Evolutionary conservation across 2,888 invertebrate genomes (phyloP).

Genomic region (Conistra vaccinii): DNA sequence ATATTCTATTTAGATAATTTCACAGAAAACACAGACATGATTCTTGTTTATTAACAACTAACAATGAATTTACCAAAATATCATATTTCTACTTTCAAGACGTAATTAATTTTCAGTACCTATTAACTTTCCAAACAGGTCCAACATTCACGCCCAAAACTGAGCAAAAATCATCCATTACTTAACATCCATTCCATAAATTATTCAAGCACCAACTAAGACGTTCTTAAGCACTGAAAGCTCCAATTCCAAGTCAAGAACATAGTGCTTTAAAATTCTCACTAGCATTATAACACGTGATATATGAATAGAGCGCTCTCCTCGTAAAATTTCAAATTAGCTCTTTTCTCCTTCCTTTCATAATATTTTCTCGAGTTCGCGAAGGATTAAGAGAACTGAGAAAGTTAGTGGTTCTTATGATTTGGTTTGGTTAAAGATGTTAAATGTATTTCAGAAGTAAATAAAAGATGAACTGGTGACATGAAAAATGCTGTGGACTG

Average conservation of each 20-base stretch:
- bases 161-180: background rate
- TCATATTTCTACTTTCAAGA: background rate
- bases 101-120: background rate
- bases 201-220: conserved; percentile 31
- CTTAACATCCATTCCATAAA: conserved; percentile 14
- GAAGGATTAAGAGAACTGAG: conserved; percentile 27
- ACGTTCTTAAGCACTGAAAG: conserved; percentile 22
- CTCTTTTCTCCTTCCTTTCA: conserved; percentile 25
- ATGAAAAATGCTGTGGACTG: background rate
- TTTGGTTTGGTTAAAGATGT: conserved; percentile 6
- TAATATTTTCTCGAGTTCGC: conserved; percentile 46
- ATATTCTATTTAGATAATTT: background rate
- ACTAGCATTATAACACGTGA: conserved; percentile 34
- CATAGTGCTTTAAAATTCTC: conserved; percentile 41
- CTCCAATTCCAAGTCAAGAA: conserved; percentile 36
- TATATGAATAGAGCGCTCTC: conserved; percentile 50
- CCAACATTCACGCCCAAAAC: too few relatives aligned
- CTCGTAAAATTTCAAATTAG: conserved; percentile 63
- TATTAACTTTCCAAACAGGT: background rate
- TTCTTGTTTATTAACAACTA: background rate
- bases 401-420: conserved; percentile 14
- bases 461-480: background rate
- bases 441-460: background rate
- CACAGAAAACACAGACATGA: background rate
- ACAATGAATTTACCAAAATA: background rate